These are phyloP conservation scores for Xyrauchen texanus DNA, from an alignment of 2,113 vertebrate genomes.

Conservation along the genomic window DNA sequence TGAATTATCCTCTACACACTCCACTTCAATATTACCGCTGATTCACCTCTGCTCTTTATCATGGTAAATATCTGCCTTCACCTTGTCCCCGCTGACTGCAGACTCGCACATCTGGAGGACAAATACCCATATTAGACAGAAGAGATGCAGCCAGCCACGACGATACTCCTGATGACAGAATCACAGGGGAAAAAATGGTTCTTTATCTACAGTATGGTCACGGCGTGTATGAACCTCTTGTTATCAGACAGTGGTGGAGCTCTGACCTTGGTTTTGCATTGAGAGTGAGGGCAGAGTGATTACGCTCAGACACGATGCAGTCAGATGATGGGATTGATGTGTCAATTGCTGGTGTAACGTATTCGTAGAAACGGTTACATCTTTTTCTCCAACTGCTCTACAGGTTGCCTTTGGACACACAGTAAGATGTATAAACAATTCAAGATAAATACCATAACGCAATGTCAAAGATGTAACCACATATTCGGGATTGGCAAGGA, in stretches of 20 bases:
- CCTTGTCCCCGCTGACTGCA: neutral
- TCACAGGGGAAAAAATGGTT: neutral
- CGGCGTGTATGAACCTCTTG: constrained; percentile 20
- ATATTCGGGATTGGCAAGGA: neutral
- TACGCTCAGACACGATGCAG: neutral
- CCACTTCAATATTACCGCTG: constrained; percentile 1
- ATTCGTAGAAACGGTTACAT: neutral
- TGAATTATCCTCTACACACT: constrained; percentile 9
- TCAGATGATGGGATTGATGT: neutral
- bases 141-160: neutral
- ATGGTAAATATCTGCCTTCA: constrained; percentile 25
- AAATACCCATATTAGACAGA: constrained; percentile 35
- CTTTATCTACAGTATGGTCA: constrained; percentile 10
- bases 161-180: constrained; percentile 26
- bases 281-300: constrained; percentile 13
- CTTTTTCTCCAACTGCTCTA: neutral
- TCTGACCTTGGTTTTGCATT: constrained; percentile 36
- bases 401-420: neutral
- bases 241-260: neutral
- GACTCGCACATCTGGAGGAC: constrained; percentile 24
- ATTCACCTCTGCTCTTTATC: constrained; percentile 13
- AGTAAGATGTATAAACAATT: constrained; percentile 7
- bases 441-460: neutral
- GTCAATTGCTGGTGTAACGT: neutral
- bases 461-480: neutral